Evolutionary conservation across 2,113 vertebrate species (phyloP), one percentile per base, ranked within the genome.

Genomic region (Rana temporaria): DNA sequence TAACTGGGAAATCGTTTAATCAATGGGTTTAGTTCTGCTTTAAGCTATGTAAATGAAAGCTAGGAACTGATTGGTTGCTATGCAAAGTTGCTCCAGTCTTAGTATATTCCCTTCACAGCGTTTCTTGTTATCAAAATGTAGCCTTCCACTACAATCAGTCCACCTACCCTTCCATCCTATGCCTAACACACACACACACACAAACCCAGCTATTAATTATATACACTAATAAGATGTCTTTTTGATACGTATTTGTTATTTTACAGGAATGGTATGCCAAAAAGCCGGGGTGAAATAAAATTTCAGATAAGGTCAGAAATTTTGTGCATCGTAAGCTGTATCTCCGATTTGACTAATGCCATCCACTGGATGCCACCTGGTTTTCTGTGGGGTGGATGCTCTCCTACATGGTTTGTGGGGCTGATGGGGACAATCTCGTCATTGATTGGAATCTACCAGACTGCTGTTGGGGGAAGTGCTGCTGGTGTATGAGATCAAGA

Each of bases 281-380:
- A 17, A 80, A 86, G 73, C 19, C 55, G 0, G 52, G 82, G 84
- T 62, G 19, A 83, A 12, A 0, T 24, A 11, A 85, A 79, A 71
- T 84, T 64, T 2, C 89, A 70, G 81, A 78, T 88, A 64, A 87
- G 24, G 79, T 85, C 87, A 0, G 97, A 99, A 86, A 38, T 88
- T 0, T 75, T 99, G 60, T 91, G 86, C 15, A 62, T 97, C 66
- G 52, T 98, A 64, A 90, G 92, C 68, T 89, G 90, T 48, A 3
- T 89, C 85, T 95, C 96, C 0, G 98, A 99, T 86, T 90, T 99
- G 68, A 89, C 86, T 85, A 99, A 98, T 0, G 96, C 97, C 0
- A 77, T 99, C 85, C 96, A 99, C 72, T 99, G 98, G 98, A 92
- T 99, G 93, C 96, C 97, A 0, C 90, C 91, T 0, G 98, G 98